A percentile compares a stretch with the other conserved stretches of the same genome.
phyloP scores from a whole-genome alignment of 2,797 vertebrate genomes.

The Schizopygopsis pylzovi region DNA sequence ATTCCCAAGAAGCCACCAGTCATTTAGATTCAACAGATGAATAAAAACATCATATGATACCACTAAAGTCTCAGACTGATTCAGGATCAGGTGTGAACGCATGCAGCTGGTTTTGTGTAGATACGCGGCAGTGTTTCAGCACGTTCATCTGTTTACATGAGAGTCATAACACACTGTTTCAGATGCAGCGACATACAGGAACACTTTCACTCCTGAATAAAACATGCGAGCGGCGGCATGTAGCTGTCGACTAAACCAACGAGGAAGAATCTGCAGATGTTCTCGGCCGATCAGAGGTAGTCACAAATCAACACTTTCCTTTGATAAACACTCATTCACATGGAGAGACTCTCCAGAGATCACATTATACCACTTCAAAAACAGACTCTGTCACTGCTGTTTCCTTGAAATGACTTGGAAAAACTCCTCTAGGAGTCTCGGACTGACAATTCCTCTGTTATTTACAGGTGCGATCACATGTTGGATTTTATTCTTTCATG shows the following conservation, averaged over 20 bases:
- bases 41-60: not conserved
- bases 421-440: not conserved
- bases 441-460: not conserved
- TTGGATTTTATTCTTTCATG: not conserved
- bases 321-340: slow-evolving; percentile 23
- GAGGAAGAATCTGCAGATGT: not conserved
- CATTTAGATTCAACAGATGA: not conserved
- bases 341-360: not conserved
- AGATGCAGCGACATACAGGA: not conserved
- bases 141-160: not conserved
- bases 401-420: not conserved
- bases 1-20: not conserved
- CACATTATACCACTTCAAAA: not conserved
- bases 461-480: not conserved
- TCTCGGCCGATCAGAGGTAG: slow-evolving; percentile 5
- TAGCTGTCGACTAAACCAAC: slow-evolving; percentile 4
- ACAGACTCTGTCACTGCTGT: not conserved
- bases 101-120: no score
- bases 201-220: slow-evolving; percentile 15
- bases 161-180: slow-evolving; percentile 8
- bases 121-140: not conserved
- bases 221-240: not conserved
- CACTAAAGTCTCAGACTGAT: not conserved
- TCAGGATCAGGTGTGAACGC: not conserved
- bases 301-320: slow-evolving; percentile 12